Evolutionary conservation across 23 tunicate genomes (phyloP).

Genomic region (Clavelina lepadiformis): DNA sequence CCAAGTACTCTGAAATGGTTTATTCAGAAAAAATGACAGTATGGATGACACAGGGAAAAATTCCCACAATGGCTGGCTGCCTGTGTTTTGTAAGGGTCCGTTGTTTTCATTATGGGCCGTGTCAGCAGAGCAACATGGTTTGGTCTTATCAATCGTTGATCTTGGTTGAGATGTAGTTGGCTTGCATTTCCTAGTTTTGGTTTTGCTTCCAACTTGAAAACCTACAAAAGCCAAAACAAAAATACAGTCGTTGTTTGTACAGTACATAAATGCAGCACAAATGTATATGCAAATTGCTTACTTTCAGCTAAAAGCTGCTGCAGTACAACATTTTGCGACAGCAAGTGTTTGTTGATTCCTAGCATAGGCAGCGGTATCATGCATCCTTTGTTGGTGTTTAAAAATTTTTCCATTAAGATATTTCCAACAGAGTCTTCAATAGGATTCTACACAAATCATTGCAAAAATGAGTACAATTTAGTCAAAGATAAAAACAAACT

Average conservation of each 20-base stretch:
- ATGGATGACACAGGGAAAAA: no score
- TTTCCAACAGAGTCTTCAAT: constrained; percentile 1
- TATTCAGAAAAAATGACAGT: no score
- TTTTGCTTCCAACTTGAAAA: no score
- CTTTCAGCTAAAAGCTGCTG: background rate
- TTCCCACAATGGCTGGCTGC: no score
- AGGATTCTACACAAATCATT: background rate
- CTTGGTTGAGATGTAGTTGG: no score
- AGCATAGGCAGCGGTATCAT: constrained; percentile 20
- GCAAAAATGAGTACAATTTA: background rate
- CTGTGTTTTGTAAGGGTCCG: no score
- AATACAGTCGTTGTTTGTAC: background rate
- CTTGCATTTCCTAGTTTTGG: no score
- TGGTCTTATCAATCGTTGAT: no score
- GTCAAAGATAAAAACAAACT: background rate
- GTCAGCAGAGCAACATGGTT: no score
- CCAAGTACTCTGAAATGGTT: no score
- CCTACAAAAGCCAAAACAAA: no score
- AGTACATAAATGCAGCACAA: background rate
- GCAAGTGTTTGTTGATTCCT: background rate
- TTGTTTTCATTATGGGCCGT: no score
- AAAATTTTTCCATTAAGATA: constrained; percentile 18
- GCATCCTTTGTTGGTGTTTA: constrained; percentile 18
- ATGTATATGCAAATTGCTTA: background rate
- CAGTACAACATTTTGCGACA: background rate